These are phyloP conservation scores for Formica selysi DNA, from an alignment of 1,140 invertebrate species.

Conservation along the genomic window DNA sequence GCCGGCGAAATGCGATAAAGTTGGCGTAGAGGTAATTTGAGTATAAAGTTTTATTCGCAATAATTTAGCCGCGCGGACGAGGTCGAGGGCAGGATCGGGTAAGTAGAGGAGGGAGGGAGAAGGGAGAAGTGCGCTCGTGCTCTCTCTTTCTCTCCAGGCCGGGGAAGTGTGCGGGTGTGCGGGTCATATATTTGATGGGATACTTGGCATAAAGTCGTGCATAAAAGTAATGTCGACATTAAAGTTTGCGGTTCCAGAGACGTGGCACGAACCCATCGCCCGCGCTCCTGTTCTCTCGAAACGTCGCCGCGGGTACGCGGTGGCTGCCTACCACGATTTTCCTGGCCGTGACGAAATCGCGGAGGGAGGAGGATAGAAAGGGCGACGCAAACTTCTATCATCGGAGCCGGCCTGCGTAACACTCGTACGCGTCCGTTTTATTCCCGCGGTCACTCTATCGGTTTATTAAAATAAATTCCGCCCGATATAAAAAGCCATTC, in stretches of 20 bases:
- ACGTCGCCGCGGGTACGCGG: conserved; percentile 38
- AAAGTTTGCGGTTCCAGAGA: conserved; percentile 86
- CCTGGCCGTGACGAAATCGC: conserved; percentile 48
- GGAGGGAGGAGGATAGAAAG: background rate
- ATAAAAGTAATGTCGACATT: conserved; percentile 87
- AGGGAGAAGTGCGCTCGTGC: conserved; percentile 26
- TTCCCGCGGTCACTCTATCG: conserved; percentile 26
- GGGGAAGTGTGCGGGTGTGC: conserved; percentile 78
- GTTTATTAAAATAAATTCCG: conserved; percentile 47
- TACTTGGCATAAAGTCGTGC: conserved; percentile 86
- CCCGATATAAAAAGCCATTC: conserved; percentile 14
- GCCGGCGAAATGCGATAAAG: conserved; percentile 84
- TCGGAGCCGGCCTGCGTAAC: background rate
- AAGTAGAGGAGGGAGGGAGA: conserved; percentile 16
- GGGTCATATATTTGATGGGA: conserved; percentile 86
- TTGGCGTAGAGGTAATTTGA: conserved; percentile 85
- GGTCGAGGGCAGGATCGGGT: conserved; percentile 54
- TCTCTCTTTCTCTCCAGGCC: conserved; percentile 50
- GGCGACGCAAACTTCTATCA: conserved; percentile 30
- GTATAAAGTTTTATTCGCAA: conserved; percentile 87
- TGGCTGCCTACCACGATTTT: conserved; percentile 46
- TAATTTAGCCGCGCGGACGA: conserved; percentile 82
- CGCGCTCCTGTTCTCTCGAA: conserved; percentile 47
- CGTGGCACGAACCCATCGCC: conserved; percentile 65
- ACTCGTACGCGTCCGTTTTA: conserved; percentile 13